A percentile compares a stretch with the other conserved stretches of the same genome.
These are phyloP conservation scores for Diplolepis rosae DNA, from an alignment of 2,888 invertebrate genomes.

Conservation along the genomic window DNA sequence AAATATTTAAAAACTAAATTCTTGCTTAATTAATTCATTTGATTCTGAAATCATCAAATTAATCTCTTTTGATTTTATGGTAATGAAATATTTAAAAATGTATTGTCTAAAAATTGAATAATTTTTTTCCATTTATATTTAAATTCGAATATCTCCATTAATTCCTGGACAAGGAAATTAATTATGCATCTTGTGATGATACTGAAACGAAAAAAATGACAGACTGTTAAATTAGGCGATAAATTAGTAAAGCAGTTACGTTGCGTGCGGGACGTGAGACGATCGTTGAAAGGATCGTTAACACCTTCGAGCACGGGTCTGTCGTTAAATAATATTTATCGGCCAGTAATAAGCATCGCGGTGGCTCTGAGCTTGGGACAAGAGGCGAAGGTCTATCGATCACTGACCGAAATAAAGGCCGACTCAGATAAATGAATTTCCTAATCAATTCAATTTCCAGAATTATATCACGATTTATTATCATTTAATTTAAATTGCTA, in stretches of 20 bases:
- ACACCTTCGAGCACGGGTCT: constrained; percentile 47
- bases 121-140: background rate
- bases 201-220: background rate
- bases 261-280: constrained; percentile 29
- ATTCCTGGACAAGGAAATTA: background rate
- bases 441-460: background rate
- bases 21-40: too few relatives aligned
- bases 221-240: constrained; percentile 6
- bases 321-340: constrained; percentile 58
- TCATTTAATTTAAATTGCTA: background rate
- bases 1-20: too few relatives aligned
- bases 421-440: constrained; percentile 17
- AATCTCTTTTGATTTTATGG: too few relatives aligned
- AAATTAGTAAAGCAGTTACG: constrained; percentile 25
- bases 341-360: constrained; percentile 43
- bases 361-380: constrained; percentile 15
- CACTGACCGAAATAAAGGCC: background rate
- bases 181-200: background rate
- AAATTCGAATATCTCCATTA: background rate
- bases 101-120: constrained; percentile 2
- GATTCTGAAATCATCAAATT: too few relatives aligned
- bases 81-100: too few relatives aligned
- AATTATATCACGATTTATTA: background rate
- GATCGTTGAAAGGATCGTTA: constrained; percentile 53
- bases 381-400: constrained; percentile 31